phyloP scores from a whole-genome alignment of 1,140 invertebrate species.

The Sycophila sp. region DNA sequence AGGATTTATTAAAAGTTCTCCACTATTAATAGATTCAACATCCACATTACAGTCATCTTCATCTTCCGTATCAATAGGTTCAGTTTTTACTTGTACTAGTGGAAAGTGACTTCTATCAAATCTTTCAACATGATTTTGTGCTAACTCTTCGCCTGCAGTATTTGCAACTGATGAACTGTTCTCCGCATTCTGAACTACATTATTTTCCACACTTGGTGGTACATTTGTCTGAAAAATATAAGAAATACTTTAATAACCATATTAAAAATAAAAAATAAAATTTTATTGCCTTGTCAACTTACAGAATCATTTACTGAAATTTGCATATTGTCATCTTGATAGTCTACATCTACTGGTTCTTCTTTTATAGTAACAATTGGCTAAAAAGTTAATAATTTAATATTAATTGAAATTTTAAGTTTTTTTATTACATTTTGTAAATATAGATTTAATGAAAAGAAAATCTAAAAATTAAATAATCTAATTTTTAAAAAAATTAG shows the following conservation, averaged over 20 bases:
- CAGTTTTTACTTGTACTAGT: conserved; percentile 44
- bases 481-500: too few species aligned
- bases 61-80: conserved; percentile 45
- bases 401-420: too few species aligned
- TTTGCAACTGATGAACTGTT: too few species aligned
- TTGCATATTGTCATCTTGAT: conserved; percentile 44
- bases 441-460: too few species aligned
- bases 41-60: conserved; percentile 50
- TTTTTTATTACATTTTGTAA: too few species aligned
- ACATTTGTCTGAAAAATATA: conserved; percentile 10
- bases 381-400: conserved; percentile 17
- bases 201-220: too few species aligned
- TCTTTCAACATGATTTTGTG: too few species aligned
- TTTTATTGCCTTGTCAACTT: conserved; percentile 29
- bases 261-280: background rate
- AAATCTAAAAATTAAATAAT: too few species aligned
- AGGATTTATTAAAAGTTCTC: conserved; percentile 53
- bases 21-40: conserved; percentile 47
- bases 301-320: conserved; percentile 44
- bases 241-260: background rate
- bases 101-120: background rate
- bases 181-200: too few species aligned
- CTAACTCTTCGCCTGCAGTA: background rate
- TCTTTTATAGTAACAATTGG: conserved; percentile 52
- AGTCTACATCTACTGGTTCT: conserved; percentile 55